Evolutionary conservation across 2,888 invertebrate genomes (phyloP).

Genomic region (Drosophila parthenogenetica): DNA sequence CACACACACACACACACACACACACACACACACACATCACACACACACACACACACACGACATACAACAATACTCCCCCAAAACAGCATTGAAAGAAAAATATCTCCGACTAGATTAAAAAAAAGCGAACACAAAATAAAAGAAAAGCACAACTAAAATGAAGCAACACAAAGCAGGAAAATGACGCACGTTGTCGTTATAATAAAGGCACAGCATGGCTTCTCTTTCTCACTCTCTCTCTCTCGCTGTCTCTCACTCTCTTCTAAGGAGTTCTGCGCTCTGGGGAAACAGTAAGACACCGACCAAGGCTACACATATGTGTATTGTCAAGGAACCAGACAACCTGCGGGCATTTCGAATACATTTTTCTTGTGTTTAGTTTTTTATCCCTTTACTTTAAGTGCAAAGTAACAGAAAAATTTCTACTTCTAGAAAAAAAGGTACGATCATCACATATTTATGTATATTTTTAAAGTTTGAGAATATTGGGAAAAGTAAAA

Average conservation of each 20-base stretch:
- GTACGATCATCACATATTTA: neutral
- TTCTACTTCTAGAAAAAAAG: neutral
- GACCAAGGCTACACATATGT: slow-evolving; percentile 35
- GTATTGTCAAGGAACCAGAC: slow-evolving; percentile 30
- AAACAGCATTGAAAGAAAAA: slow-evolving; percentile 71
- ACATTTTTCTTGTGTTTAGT: slow-evolving; percentile 38
- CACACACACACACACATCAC: slow-evolving; percentile 4
- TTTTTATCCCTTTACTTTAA: slow-evolving; percentile 20
- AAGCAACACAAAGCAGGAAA: slow-evolving; percentile 65
- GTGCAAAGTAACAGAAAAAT: neutral
- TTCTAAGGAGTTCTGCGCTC: neutral
- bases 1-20: neutral
- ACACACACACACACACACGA: slow-evolving; percentile 1
- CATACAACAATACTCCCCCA: slow-evolving; percentile 36
- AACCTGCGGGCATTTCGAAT: slow-evolving; percentile 42
- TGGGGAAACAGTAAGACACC: slow-evolving; percentile 14
- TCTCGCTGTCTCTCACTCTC: slow-evolving; percentile 2
- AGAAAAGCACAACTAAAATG: slow-evolving; percentile 55
- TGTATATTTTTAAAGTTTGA: no score
- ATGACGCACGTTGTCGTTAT: slow-evolving; percentile 72
- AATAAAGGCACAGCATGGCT: slow-evolving; percentile 61
- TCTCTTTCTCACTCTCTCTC: slow-evolving; percentile 1
- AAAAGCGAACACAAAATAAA: slow-evolving; percentile 35
- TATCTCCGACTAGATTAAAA: slow-evolving; percentile 78
- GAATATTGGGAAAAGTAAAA: no score